A percentile compares a stretch with the other conserved stretches of the same genome.
phyloP scores from a whole-genome alignment of 2,888 invertebrate genomes.

The Thelaira solivaga region DNA sequence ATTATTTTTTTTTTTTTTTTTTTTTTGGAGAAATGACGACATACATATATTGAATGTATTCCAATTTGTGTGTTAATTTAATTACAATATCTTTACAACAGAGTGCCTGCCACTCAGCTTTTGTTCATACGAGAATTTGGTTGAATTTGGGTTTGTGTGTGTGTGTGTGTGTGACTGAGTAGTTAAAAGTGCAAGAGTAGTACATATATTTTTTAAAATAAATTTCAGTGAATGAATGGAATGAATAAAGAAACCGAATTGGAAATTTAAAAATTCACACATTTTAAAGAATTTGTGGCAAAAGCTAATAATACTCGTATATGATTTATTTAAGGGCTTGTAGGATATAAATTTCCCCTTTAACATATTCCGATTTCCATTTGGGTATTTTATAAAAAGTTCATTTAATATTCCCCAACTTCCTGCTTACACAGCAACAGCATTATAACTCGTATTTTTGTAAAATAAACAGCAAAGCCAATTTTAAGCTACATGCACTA shows the following conservation, averaged over 20 bases:
- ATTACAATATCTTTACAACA: constrained; percentile 35
- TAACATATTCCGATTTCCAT: too few relatives aligned
- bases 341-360: background rate
- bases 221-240: too few relatives aligned
- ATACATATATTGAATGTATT: constrained; percentile 50
- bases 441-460: too few relatives aligned
- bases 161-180: background rate
- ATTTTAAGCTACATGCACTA: background rate
- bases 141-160: background rate
- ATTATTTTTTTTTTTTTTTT: background rate
- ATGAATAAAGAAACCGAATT: background rate
- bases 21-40: constrained; percentile 4
- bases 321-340: too few relatives aligned
- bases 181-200: background rate
- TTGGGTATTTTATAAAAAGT: background rate
- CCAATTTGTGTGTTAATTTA: constrained; percentile 57
- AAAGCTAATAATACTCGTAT: too few relatives aligned
- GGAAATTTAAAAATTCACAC: too few relatives aligned
- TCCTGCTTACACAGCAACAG: too few relatives aligned
- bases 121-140: background rate
- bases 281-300: too few relatives aligned
- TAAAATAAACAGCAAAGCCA: too few relatives aligned
- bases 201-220: too few relatives aligned
- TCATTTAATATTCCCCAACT: too few relatives aligned
- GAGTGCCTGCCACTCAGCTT: constrained; percentile 1